Percentiles rank a stretch among this genome's conserved stretches.
Evolutionary conservation across 1,140 invertebrate species (phyloP).

Genomic region (Pachyrhynchus sulphureomaculatus): DNA sequence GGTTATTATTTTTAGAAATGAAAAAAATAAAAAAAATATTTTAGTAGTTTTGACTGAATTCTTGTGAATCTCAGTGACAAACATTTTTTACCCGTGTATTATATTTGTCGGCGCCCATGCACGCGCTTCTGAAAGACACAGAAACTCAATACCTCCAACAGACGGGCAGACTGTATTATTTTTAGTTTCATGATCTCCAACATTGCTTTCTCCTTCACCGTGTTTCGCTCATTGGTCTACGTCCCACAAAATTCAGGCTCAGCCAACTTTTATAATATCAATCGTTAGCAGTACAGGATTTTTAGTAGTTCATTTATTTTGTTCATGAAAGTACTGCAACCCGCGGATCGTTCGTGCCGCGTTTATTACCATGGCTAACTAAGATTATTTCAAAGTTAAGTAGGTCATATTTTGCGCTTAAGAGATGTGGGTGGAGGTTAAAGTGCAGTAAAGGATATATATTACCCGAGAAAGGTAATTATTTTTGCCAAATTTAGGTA

Average conservation of each 20-base stretch:
- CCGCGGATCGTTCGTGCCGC: slow-evolving; percentile 6
- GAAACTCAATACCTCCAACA: slow-evolving; percentile 16
- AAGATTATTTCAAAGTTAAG: not conserved
- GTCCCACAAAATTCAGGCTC: slow-evolving; percentile 18
- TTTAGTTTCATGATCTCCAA: slow-evolving; percentile 8
- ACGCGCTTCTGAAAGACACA: not conserved
- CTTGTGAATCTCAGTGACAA: not conserved
- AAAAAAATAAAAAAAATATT: too few species aligned
- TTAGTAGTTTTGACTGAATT: not conserved
- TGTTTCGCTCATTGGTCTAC: slow-evolving; percentile 2
- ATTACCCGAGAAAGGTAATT: not conserved
- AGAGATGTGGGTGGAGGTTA: slow-evolving; percentile 1
- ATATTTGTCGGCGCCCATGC: not conserved
- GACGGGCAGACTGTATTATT: slow-evolving; percentile 4
- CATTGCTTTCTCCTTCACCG: slow-evolving; percentile 16
- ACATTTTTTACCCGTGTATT: not conserved
- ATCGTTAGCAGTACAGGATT: slow-evolving; percentile 13
- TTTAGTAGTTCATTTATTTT: slow-evolving; percentile 18
- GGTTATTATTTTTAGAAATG: too few species aligned
- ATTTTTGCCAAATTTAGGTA: too few species aligned
- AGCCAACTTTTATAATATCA: slow-evolving; percentile 10
- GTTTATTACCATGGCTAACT: slow-evolving; percentile 6
- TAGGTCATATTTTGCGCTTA: not conserved
- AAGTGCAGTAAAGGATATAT: not conserved
- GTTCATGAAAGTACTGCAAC: slow-evolving; percentile 17